Conservation (phyloP, 2,113 vertebrate genomes). For the Gobiocypris rarus region DNA sequence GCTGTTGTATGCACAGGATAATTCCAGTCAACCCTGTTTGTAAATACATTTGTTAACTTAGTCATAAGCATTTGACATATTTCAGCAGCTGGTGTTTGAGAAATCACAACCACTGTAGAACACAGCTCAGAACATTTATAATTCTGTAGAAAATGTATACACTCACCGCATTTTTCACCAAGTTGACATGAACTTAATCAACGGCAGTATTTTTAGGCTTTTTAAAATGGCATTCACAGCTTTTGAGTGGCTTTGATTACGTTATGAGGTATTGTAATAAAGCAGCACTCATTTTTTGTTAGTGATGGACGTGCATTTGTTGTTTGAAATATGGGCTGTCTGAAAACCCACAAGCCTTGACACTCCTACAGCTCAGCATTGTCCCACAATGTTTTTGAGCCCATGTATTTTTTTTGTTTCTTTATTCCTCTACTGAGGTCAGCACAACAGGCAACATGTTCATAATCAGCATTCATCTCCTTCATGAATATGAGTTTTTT, state of each 20-base stretch:
- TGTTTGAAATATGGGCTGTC: conserved; percentile 3
- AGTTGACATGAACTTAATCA: conserved; percentile 25
- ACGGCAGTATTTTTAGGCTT: background rate
- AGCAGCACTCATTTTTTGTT: conserved; percentile 20
- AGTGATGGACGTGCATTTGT: conserved; percentile 20
- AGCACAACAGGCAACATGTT: background rate
- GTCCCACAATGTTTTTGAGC: background rate
- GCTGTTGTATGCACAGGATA: background rate
- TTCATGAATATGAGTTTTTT: background rate
- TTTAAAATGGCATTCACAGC: conserved; percentile 5
- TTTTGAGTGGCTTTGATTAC: background rate
- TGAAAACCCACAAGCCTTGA: conserved; percentile 18
- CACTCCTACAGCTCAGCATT: background rate
- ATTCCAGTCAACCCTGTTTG: background rate
- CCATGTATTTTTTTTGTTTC: conserved; percentile 2
- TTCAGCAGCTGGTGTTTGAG: background rate
- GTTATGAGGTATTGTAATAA: conserved; percentile 9
- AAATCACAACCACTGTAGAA: background rate
- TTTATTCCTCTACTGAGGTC: background rate
- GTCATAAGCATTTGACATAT: background rate
- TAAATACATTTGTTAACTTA: background rate
- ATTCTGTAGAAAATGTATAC: background rate
- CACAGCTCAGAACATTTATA: background rate
- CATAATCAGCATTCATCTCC: conserved; percentile 1
- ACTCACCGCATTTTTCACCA: background rate